These are phyloP conservation scores for Gandaritis pyraliata DNA, from an alignment of 2,888 invertebrate genomes.

Conservation along the genomic window DNA sequence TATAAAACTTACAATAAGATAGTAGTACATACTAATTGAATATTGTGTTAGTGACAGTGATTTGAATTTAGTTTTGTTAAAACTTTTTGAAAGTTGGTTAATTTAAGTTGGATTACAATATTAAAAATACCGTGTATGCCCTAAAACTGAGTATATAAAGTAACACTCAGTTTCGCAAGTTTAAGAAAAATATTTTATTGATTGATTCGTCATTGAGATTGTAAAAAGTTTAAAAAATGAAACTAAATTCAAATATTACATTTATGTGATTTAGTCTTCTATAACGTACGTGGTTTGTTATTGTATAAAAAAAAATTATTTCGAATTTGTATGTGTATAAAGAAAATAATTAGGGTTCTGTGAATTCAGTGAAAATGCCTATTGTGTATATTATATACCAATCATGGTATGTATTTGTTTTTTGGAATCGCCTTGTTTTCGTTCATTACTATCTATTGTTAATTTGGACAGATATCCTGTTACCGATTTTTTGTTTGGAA, in stretches of 20 bases:
- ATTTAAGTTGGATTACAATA: no score
- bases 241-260: constrained; percentile 25
- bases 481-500: constrained; percentile 58
- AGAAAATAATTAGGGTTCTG: no score
- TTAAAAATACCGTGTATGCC: no score
- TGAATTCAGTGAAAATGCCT: not conserved
- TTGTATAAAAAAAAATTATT: not conserved
- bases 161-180: no score
- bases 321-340: no score
- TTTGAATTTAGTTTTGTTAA: constrained; percentile 27
- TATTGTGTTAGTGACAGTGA: constrained; percentile 22
- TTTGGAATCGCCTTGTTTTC: not conserved
- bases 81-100: no score
- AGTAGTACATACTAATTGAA: constrained; percentile 21
- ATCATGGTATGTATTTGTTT: constrained; percentile 14
- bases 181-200: no score
- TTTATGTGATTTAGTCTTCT: constrained; percentile 63
- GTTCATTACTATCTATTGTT: not conserved
- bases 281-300: constrained; percentile 44
- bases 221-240: constrained; percentile 17
- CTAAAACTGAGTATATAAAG: no score
- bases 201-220: no score
- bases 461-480: not conserved
- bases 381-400: not conserved
- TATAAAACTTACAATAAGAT: constrained; percentile 15